phyloP scores from a whole-genome alignment of 2,888 invertebrate genomes.

The Machimus rusticus region DNA sequence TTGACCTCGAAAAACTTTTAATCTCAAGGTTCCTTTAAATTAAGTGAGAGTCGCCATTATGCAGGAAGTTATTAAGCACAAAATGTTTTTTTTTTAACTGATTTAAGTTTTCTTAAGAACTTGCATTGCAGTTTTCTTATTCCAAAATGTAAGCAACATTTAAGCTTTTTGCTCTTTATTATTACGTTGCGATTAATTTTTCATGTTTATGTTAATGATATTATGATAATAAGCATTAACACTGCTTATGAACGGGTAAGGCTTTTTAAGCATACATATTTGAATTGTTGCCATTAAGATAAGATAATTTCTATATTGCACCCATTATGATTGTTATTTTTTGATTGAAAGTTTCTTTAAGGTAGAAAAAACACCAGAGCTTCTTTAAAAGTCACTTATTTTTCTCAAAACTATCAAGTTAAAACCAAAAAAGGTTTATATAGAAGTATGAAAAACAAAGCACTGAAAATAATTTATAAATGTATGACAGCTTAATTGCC shows the following conservation, averaged over 20 bases:
- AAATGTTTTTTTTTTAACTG: not conserved
- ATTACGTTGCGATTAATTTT: not conserved
- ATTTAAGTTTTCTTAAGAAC: not conserved
- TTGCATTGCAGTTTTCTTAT: not conserved
- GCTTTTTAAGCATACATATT: not conserved
- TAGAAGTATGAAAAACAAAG: not conserved
- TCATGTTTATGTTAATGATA: not conserved
- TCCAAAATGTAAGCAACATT: too few relatives aligned
- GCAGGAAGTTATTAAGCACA: not conserved
- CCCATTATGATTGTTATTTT: too few relatives aligned
- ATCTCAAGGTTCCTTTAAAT: not conserved
- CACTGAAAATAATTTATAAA: not conserved
- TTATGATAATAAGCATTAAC: not conserved
- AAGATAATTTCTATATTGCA: too few relatives aligned
- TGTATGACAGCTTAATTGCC: not conserved
- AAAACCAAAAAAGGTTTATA: not conserved
- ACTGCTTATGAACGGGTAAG: too few relatives aligned
- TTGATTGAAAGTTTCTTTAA: too few relatives aligned
- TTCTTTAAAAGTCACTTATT: too few relatives aligned
- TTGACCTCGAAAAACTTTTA: not conserved
- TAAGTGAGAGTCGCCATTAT: not conserved
- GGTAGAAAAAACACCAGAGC: too few relatives aligned
- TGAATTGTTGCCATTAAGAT: too few relatives aligned
- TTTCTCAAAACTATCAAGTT: not conserved
- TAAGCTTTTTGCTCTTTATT: not conserved